Conservation (phyloP, 2,888 invertebrate genomes). For the Steinernema hermaphroditum region DNA sequence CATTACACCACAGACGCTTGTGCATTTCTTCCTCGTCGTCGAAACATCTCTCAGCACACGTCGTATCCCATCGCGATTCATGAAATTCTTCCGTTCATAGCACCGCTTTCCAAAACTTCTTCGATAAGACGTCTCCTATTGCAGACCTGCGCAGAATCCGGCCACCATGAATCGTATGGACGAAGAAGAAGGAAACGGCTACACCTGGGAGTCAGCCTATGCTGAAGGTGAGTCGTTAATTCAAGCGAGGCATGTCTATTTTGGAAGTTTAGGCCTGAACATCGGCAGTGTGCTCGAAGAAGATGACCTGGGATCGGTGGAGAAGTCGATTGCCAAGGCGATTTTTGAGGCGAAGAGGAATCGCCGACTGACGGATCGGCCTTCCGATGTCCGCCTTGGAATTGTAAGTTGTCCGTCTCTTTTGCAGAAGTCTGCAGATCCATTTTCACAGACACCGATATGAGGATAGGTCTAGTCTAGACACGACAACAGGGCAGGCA, state of each 20-base stretch:
- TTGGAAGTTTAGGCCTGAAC: constrained; percentile 55
- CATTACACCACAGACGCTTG: constrained; percentile 25
- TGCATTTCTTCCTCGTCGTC: neutral
- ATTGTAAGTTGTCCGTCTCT: constrained; percentile 71
- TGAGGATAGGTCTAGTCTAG: too few species aligned
- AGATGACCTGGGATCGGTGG: constrained; percentile 88
- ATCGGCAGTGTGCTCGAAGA: constrained; percentile 85
- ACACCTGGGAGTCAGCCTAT: constrained; percentile 70
- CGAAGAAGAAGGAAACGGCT: constrained; percentile 63
- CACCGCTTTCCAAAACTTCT: too few species aligned
- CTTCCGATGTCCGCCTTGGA: constrained; percentile 80
- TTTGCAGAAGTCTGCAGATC: neutral
- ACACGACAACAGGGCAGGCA: too few species aligned
- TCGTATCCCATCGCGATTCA: neutral
- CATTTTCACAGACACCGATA: too few species aligned
- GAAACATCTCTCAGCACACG: neutral
- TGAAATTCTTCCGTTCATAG: neutral
- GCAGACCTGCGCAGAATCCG: too few species aligned
- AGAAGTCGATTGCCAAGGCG: constrained; percentile 85
- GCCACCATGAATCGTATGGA: constrained; percentile 36
- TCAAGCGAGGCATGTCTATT: neutral
- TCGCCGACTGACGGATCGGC: constrained; percentile 68
- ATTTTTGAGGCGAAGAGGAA: constrained; percentile 83
- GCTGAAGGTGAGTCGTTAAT: constrained; percentile 67
- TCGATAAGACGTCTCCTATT: too few species aligned